Conservation (phyloP, 2,797 vertebrate genomes). For the Brachyalestes nurse region DNA sequence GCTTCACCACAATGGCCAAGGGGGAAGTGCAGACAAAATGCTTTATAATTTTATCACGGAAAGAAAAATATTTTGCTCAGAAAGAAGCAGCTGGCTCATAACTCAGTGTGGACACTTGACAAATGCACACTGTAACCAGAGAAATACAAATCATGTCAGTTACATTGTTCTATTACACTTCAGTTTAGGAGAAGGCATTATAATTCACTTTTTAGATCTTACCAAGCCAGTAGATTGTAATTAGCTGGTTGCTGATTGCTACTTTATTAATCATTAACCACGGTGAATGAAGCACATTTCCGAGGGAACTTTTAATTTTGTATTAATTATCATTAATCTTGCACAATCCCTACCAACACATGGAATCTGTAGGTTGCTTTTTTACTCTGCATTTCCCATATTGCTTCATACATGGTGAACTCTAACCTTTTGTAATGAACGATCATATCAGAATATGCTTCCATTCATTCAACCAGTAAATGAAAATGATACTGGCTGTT, state of each 20-base stretch:
- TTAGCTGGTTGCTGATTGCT: neutral
- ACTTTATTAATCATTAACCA: neutral
- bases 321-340: neutral
- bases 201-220: neutral
- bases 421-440: neutral
- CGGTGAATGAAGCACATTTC: neutral
- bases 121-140: neutral
- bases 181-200: neutral
- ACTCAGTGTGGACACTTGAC: neutral
- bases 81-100: neutral
- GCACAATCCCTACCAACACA: too few species aligned
- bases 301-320: neutral
- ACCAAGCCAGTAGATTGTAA: neutral
- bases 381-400: too few species aligned
- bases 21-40: neutral
- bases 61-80: conserved; percentile 15
- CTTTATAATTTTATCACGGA: conserved; percentile 20
- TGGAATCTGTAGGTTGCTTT: too few species aligned
- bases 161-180: neutral
- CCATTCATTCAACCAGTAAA: neutral
- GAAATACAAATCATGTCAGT: neutral
- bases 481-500: neutral
- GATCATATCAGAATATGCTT: neutral
- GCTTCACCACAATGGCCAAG: conserved; percentile 19
- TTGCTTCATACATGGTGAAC: neutral